Base-by-base conservation (phyloP, 92 coral and sea anemone genomes). In the Scolanthus callimorphus region DNA sequence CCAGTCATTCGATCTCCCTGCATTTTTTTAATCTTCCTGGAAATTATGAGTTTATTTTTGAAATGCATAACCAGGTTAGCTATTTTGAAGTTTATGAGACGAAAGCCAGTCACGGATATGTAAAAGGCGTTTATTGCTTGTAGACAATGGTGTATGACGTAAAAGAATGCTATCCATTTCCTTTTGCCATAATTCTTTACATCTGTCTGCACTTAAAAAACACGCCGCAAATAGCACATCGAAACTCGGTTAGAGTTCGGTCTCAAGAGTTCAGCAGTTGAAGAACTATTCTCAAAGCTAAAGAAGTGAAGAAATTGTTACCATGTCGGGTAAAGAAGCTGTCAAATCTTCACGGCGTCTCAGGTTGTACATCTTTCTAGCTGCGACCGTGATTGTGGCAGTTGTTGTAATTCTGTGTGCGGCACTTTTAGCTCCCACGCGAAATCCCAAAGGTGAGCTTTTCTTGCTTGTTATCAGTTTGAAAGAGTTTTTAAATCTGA, bases 101-200 rank as follows among this genome's bases (percentile, higher is more conserved):
- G 23, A 4, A 9, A 4, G 4, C 52, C 52, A 46, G 52, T 6
- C 11, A 4, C 52, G 52, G 52, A n/a, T 9, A 4, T 9, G 4
- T 9, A 4, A 11, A 6, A 46, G 52, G 22, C 22, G 22, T 46
- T 46, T 46, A 20, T 46, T 4, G 17, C 52, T 19, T 46, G 19
- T 1, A 44, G 47, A 68, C 75, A 68, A 68, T 29, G 29, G 46
- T 11, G 17, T 34, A 22, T 68, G 75, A 68, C 75, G 75, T 68
- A 59, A 56, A 55, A 68, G n/a, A 23, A 68, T 68, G 75, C 31
- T 0, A 12, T 3, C 25, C 75, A 68, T 68, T 68, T 68, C 75
- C 75, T 68, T 57, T 57, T 29, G 31, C 53, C 65, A 61, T 68
- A 41, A 55, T 54, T 68, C 65, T 54, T 45, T 19, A 55, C 25